A percentile compares a stretch with the other conserved stretches of the same genome.
phyloP scores from a whole-genome alignment of 2,113 vertebrate genomes.

The Rhipidura dahli region DNA sequence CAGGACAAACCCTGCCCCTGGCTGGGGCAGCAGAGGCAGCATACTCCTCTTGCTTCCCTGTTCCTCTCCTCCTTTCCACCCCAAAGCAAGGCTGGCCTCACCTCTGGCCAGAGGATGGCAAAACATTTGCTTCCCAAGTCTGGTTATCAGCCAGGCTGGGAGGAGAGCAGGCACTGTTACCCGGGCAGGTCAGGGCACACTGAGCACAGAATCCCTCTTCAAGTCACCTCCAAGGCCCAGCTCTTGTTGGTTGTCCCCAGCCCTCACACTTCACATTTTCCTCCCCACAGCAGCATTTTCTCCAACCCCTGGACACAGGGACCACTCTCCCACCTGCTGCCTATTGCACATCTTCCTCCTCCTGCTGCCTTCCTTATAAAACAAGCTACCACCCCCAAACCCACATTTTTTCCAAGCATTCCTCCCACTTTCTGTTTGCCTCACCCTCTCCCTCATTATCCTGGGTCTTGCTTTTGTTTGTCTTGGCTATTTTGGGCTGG shows the following conservation, averaged over 20 bases:
- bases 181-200: neutral
- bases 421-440: slow-evolving; percentile 59
- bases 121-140: neutral
- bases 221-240: neutral
- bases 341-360: neutral
- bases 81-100: neutral
- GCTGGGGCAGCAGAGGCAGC: neutral
- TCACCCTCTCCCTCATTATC: slow-evolving; percentile 56
- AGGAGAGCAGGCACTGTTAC: neutral
- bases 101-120: neutral
- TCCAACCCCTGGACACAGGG: neutral
- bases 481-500: slow-evolving; percentile 41
- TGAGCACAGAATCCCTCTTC: neutral
- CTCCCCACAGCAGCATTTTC: neutral
- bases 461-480: slow-evolving; percentile 45
- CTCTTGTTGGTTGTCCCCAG: neutral
- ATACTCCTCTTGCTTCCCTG: neutral
- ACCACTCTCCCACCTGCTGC: neutral
- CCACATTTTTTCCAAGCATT: slow-evolving; percentile 42
- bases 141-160: neutral
- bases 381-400: slow-evolving; percentile 51
- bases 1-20: neutral
- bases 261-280: neutral
- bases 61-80: neutral
- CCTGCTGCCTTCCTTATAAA: slow-evolving; percentile 32